phyloP scores from a whole-genome alignment of 2,797 vertebrate genomes.

The Peromyscus eremicus region DNA sequence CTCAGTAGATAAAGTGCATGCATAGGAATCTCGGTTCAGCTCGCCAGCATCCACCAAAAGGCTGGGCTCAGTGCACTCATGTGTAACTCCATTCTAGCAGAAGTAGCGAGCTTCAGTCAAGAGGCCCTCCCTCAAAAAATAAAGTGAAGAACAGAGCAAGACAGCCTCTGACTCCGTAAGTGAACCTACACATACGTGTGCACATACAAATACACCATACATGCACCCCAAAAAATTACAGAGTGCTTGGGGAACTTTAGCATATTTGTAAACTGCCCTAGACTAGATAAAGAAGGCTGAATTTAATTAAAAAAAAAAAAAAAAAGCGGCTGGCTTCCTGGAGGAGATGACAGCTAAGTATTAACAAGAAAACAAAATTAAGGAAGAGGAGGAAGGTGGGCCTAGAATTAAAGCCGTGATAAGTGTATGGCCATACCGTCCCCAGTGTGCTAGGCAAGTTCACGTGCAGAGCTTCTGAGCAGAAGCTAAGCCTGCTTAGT shows the following conservation, averaged over 20 bases:
- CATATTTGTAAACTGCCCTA: not conserved
- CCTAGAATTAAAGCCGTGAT: conserved; percentile 36
- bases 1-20: not conserved
- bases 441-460: not conserved
- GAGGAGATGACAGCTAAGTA: conserved; percentile 13
- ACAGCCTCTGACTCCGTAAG: not conserved
- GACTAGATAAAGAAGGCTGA: not conserved
- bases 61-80: not conserved
- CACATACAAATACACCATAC: not conserved
- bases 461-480: not conserved
- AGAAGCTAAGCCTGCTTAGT: not conserved
- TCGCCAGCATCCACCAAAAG: not conserved
- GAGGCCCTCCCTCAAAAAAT: not conserved
- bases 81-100: not conserved
- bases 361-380: conserved; percentile 49
- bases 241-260: conserved; percentile 29
- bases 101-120: not conserved
- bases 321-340: not conserved
- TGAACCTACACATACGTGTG: not conserved
- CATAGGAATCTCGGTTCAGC: not conserved
- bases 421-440: not conserved
- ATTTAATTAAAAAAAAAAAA: not conserved
- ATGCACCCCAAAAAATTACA: not conserved
- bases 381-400: not conserved
- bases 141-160: not conserved